These are phyloP conservation scores for Paedocypris sp. DNA, from an alignment of 2,113 vertebrate species.

Conservation along the genomic window DNA sequence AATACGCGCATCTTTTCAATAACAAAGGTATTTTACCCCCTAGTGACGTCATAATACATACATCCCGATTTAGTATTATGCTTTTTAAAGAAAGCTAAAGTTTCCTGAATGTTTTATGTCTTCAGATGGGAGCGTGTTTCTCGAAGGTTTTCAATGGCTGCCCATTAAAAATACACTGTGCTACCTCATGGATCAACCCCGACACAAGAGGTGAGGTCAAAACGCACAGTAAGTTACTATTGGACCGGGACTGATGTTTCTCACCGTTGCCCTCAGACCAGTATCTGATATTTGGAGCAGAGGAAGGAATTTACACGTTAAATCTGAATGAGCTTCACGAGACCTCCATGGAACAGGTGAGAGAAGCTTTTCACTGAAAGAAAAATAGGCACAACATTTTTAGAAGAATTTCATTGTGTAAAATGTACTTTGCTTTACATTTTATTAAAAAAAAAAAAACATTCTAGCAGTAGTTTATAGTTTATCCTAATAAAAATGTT, in stretches of 20 bases:
- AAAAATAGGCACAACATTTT: too few species aligned
- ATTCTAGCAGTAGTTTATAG: too few species aligned
- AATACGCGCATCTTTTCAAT: too few species aligned
- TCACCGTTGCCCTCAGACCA: conserved; percentile 70
- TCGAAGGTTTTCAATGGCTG: conserved; percentile 87
- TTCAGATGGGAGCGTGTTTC: conserved; percentile 84
- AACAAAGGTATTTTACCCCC: too few species aligned
- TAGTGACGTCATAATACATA: too few species aligned
- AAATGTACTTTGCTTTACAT: too few species aligned
- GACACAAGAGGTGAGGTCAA: conserved; percentile 71
- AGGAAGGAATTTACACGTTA: conserved; percentile 95
- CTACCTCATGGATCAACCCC: conserved; percentile 84
- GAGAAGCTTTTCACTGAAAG: not conserved
- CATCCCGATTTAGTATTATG: too few species aligned
- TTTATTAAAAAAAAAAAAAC: too few species aligned
- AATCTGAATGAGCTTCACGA: conserved; percentile 97
- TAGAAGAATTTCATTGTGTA: too few species aligned
- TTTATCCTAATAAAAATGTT: too few species aligned
- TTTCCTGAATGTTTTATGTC: conserved; percentile 18
- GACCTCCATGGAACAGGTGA: conserved; percentile 95
- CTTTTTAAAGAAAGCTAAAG: not conserved
- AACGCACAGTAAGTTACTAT: too few species aligned
- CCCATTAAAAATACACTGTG: conserved; percentile 83
- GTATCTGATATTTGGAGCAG: conserved; percentile 95
- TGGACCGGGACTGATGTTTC: not conserved